Percentiles rank a stretch among this genome's conserved stretches.
Conservation (phyloP, 2,113 vertebrate species). For the Pachycephala philippinensis region DNA sequence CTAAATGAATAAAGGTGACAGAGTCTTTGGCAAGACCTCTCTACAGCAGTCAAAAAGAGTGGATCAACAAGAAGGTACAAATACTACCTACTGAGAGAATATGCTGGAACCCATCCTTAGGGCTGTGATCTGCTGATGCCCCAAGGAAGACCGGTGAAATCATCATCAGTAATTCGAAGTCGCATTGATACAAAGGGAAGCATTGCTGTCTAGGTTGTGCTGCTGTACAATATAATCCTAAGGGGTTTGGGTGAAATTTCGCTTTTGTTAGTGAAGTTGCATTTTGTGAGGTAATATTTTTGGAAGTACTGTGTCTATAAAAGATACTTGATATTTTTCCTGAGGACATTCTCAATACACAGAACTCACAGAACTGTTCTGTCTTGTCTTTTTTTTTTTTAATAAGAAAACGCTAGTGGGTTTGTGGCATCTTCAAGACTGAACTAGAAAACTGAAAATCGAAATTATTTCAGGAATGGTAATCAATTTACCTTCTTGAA, state of each 20-base stretch:
- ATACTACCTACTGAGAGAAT: neutral
- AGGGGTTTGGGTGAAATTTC: neutral
- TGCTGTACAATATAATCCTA: neutral
- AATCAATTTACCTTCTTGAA: neutral
- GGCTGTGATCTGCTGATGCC: neutral
- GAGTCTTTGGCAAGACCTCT: neutral
- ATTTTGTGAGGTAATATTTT: neutral
- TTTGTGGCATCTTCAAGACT: neutral
- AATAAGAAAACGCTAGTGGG: neutral
- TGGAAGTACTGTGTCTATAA: neutral
- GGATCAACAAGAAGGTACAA: neutral
- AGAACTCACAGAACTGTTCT: neutral
- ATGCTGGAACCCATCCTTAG: neutral
- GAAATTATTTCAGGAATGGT: neutral
- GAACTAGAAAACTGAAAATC: neutral
- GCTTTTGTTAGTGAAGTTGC: neutral
- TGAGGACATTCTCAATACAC: neutral
- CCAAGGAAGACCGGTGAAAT: neutral
- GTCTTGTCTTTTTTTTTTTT: neutral
- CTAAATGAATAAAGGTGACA: neutral
- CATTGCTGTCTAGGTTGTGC: neutral
- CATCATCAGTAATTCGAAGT: neutral
- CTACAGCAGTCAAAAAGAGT: neutral
- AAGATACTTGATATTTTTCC: neutral
- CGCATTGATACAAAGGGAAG: neutral